Conservation (phyloP, 2,797 vertebrate species). For the Lycodopsis pacificus region DNA sequence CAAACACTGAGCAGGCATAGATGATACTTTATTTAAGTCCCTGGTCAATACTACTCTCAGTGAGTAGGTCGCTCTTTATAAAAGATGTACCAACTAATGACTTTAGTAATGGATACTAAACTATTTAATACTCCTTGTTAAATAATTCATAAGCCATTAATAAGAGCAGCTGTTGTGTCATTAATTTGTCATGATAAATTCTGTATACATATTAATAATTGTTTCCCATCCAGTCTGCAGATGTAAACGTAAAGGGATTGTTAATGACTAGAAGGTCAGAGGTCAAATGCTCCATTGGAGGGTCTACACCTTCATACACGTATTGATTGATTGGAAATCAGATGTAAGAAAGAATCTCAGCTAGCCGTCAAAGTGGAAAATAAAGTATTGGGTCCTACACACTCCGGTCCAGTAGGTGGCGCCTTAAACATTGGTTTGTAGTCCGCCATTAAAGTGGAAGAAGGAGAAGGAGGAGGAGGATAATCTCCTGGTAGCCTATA, state of each 20-base stretch:
- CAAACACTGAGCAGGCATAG: not conserved
- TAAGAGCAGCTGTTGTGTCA: not conserved
- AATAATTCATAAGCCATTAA: not conserved
- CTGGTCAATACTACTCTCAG: too few species aligned
- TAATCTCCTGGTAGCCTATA: too few species aligned
- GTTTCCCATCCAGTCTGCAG: not conserved
- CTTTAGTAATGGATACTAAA: not conserved
- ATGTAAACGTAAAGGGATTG: not conserved
- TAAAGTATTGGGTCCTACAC: not conserved
- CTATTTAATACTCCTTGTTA: not conserved
- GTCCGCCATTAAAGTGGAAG: too few species aligned
- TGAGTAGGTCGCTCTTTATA: too few species aligned
- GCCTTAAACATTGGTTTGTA: too few species aligned
- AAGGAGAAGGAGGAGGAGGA: too few species aligned
- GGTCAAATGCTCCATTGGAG: not conserved
- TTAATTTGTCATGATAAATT: not conserved
- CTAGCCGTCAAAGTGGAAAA: not conserved
- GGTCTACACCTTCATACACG: not conserved
- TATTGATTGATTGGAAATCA: not conserved
- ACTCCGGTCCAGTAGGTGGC: too few species aligned
- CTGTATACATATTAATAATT: not conserved
- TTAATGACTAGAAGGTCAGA: not conserved
- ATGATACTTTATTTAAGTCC: not conserved
- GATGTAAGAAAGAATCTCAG: not conserved
- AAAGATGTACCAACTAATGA: not conserved